Percentiles rank a stretch among this genome's conserved stretches.
Conservation (phyloP, 1,140 invertebrate genomes). For the Capitella teleta region DNA sequence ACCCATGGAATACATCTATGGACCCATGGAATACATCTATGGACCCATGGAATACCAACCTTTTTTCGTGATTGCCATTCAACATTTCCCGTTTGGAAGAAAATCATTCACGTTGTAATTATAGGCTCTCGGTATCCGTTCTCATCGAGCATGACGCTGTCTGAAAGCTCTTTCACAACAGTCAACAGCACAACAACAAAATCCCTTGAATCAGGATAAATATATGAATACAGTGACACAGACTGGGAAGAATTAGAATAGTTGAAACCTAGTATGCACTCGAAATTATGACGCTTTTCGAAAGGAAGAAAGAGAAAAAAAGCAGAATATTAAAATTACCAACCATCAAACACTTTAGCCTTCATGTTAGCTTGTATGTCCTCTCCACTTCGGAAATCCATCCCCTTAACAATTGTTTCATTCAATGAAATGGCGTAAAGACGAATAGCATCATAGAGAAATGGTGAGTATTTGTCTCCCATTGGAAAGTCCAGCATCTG, state of each 20-base stretch:
- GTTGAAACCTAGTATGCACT: too few species aligned
- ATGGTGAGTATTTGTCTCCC: conserved; percentile 12
- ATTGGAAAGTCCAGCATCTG: conserved; percentile 2
- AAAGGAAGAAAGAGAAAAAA: too few species aligned
- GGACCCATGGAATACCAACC: too few species aligned
- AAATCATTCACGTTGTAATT: conserved; percentile 47
- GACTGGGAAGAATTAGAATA: too few species aligned
- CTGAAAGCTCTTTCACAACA: too few species aligned
- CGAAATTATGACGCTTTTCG: too few species aligned
- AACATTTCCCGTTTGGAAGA: conserved; percentile 2
- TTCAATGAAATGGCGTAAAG: conserved; percentile 77
- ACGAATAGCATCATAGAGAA: conserved; percentile 73
- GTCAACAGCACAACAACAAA: too few species aligned
- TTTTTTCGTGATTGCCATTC: conserved; percentile 1
- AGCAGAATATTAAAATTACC: too few species aligned
- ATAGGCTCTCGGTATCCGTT: conserved; percentile 73
- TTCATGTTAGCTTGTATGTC: conserved; percentile 64
- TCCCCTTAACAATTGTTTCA: conserved; percentile 66
- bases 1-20: too few species aligned
- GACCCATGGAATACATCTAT: too few species aligned
- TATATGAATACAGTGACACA: too few species aligned
- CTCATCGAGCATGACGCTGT: conserved; percentile 69
- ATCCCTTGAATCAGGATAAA: too few species aligned
- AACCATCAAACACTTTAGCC: conserved; percentile 23
- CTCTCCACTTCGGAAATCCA: conserved; percentile 62